Base-by-base conservation (phyloP, 2,888 invertebrate genomes). In the Zele albiditarsus region DNA sequence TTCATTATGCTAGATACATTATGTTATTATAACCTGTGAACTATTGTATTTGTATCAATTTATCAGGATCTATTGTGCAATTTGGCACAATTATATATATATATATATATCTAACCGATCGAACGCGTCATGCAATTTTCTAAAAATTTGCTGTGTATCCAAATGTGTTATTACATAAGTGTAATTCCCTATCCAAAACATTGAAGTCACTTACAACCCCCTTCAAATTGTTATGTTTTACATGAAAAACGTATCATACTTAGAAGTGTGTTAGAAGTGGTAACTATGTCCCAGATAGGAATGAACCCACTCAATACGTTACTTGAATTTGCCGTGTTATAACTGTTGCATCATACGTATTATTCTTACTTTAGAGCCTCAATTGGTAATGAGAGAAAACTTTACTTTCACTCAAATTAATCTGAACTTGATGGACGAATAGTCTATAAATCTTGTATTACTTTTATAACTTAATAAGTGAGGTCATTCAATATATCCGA, bases 11-110 rank as follows among this genome's bases (percentile, higher is more conserved):
- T 74, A 66, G 66, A 66, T 74, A 70, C 70, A 70, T 70, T 33
- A 53, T 69, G 63, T 69, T 53, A 72, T 42, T 73, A 27, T 31
- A 73, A 73, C 58, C 28, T 58, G 57, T 73, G 65, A 73, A 73
- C 27, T 49, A 65, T 49, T 49, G 25, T 71, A 63, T 53, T 65
- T 73, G 42, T 42, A 57, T 58, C 65, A 31, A 72, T 4, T 60
- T 58, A 33, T 66, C 27, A n/a, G 31, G 12, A 33, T 60, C n/a
- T n/a, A n/a, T n/a, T n/a, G n/a, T n/a, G 16, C 38, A 58, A 8
- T 23, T 57, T 66, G 63, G 63, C 63, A 63, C 60, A 60, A 27
- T 60, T 16, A 5, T 6, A 53, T 20, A 53, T 38, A 53, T n/a
- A 53, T n/a, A 23, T 20, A n/a, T 20, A 8, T 20, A 53, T 53